These are phyloP conservation scores for Danaus chrysippus DNA, from an alignment of 2,888 invertebrate genomes.

Conservation along the genomic window DNA sequence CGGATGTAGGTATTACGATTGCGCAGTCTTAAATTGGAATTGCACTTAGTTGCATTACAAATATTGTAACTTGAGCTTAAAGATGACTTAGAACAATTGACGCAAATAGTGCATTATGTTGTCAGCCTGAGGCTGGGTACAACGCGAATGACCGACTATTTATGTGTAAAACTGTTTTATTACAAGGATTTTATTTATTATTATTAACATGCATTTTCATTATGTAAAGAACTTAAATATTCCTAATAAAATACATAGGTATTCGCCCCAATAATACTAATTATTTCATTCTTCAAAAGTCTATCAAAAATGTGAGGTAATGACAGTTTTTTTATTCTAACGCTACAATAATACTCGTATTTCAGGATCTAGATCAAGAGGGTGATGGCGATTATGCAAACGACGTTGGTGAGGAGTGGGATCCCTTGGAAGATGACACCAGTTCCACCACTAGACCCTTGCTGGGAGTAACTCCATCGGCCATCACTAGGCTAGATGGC, in stretches of 20 bases:
- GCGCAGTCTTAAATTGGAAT: neutral
- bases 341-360: neutral
- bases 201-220: no score
- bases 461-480: slow-evolving; percentile 51
- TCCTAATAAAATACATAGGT: no score
- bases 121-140: neutral
- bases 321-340: neutral
- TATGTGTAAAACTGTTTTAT: neutral
- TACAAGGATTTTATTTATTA: no score
- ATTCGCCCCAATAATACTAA: no score
- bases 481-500: slow-evolving; percentile 48
- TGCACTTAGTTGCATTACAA: neutral
- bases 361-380: slow-evolving; percentile 30
- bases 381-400: slow-evolving; percentile 47
- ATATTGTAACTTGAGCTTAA: neutral
- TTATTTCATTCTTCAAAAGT: no score
- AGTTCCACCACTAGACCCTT: slow-evolving; percentile 43
- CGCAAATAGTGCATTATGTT: neutral
- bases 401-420: slow-evolving; percentile 52
- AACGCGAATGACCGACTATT: neutral
- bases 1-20: slow-evolving; percentile 3
- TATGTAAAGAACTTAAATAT: no score
- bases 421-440: slow-evolving; percentile 44
- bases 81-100: neutral
- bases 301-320: neutral